Base-by-base conservation (phyloP, 2,113 vertebrate genomes). In the Tachysurus vachellii region DNA sequence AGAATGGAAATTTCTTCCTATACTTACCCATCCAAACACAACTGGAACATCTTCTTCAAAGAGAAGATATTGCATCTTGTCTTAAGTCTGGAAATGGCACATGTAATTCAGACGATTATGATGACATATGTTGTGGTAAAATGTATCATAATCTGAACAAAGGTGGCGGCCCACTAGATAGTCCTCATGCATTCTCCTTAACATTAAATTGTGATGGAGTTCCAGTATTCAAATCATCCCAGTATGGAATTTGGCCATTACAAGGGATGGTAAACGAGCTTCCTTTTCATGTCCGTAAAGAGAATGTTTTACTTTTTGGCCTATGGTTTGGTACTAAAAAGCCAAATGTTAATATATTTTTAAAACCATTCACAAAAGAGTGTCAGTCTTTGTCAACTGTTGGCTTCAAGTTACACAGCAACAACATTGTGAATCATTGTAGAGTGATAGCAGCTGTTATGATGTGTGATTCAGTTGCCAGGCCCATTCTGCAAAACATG, bases 21-120 rank as follows among this genome's bases (percentile, higher is more conserved):
- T 89, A 89, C 73, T 88, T 90, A 86, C 87, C 85, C 42, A 90
- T 90, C n/a, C 87, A 88, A 90, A 90, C 85, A 90, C 85, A 90
- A 21, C 53, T 88, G 85, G 87, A 90, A 87, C 44, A 85, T 36
- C 36, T 36, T 85, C 87, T 87, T 90, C 85, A 83, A 83, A 88
- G 79, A 13, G 87, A 88, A 82, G 85, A 87, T 87, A 88, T 62
- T 62, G 59, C 59, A 62, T 8, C 1, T 10, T 62, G 59, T 62
- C 59, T 62, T 10, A 62, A 62, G 50, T 85, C 84, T 87, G 16
- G 42, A 88, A 50, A 85, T 86, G 71, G n/a, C 26, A 84, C 66
- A 76, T 88, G 81, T 66, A 88, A 86, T 89, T 86, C 89, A n/a
- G 82, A 88, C 54, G 68, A 9, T 85, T 87, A 84, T 85, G 82